phyloP scores from a whole-genome alignment of 1,140 invertebrate species.

The Asbolus verrucosus region DNA sequence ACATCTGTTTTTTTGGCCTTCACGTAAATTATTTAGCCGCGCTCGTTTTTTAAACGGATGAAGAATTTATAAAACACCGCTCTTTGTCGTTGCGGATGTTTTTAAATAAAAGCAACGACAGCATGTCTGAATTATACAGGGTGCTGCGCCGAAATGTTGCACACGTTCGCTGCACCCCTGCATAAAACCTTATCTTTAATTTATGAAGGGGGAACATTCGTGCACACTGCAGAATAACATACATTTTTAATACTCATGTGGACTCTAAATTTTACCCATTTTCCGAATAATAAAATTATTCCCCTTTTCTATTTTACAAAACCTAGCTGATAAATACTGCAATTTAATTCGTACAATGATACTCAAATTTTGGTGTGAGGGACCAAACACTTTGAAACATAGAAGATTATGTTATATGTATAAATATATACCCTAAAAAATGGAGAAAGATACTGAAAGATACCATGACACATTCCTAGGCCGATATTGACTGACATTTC shows the following conservation, averaged over 20 bases:
- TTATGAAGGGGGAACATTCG: background rate
- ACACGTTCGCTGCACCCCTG: background rate
- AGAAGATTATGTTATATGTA: too few species aligned
- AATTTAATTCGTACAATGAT: too few species aligned
- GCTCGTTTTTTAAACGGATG: background rate
- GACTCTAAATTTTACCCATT: too few species aligned
- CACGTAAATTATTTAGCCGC: background rate
- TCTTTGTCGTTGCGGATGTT: too few species aligned
- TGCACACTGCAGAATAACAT: background rate
- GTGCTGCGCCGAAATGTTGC: background rate
- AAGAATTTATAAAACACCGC: background rate
- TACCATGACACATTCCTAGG: too few species aligned
- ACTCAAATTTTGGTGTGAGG: too few species aligned
- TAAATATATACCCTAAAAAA: too few species aligned
- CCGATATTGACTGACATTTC: too few species aligned
- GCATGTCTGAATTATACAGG: conserved; percentile 7
- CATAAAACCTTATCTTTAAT: conserved; percentile 5
- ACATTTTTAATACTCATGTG: background rate
- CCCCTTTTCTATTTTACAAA: background rate
- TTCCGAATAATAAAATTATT: too few species aligned
- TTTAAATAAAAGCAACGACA: background rate
- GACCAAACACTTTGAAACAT: too few species aligned
- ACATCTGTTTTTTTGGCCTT: background rate
- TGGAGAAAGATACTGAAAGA: too few species aligned
- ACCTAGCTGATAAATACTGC: too few species aligned